These are phyloP conservation scores for Hemistola chrysoprasaria DNA, from an alignment of 2,888 invertebrate genomes.

Conservation along the genomic window DNA sequence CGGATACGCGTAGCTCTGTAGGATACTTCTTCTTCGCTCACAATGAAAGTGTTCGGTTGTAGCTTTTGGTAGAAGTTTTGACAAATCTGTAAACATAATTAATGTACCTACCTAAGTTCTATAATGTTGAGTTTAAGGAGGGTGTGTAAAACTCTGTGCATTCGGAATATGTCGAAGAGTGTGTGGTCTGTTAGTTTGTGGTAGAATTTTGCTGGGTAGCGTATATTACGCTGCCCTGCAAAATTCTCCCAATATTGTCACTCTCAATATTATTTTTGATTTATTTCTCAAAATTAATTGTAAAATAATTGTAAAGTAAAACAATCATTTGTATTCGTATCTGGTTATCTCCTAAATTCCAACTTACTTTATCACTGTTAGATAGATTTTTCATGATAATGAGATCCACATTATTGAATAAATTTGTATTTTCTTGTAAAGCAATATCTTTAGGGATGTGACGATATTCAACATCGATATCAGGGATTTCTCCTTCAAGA, in stretches of 20 bases:
- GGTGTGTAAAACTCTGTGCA: too few species aligned
- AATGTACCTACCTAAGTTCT: not conserved
- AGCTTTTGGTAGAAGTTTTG: not conserved
- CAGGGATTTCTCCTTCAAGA: conserved; percentile 10
- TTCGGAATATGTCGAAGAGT: too few species aligned
- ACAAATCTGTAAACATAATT: conserved; percentile 9
- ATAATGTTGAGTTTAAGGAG: too few species aligned
- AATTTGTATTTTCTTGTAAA: not conserved
- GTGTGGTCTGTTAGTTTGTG: too few species aligned
- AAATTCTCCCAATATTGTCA: too few species aligned
- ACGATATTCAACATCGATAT: conserved; percentile 25
- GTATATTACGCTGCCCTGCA: too few species aligned
- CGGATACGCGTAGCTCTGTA: not conserved
- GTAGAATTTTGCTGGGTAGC: too few species aligned
- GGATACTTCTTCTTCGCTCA: conserved; percentile 2
- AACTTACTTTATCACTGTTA: conserved; percentile 29
- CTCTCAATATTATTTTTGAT: too few species aligned
- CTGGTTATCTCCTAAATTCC: too few species aligned
- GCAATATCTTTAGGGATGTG: conserved; percentile 8
- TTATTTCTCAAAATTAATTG: too few species aligned
- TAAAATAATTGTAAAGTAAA: too few species aligned
- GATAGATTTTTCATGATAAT: conserved; percentile 32
- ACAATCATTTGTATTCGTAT: too few species aligned
- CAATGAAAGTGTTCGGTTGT: not conserved
- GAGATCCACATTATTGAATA: conserved; percentile 21